Base-by-base conservation (phyloP, 2,797 vertebrate species). In the Chrosomus eos region DNA sequence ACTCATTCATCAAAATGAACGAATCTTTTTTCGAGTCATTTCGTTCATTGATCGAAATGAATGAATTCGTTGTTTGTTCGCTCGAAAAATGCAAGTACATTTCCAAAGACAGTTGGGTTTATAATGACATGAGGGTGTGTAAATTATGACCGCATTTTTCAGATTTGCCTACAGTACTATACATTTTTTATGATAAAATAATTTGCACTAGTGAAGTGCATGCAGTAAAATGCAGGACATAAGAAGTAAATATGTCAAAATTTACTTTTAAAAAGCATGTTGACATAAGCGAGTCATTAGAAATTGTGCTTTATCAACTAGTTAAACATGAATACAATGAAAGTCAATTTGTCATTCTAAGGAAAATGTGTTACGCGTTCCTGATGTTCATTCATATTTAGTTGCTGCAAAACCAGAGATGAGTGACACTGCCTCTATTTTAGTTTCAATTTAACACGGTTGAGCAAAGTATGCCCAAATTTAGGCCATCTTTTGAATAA, bases 381-480 rank as follows among this genome's bases (percentile, higher is more conserved):
- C 28, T 67, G 21, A 67, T 68, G 78, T 38, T 68, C 16, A 77
- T 11, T 68, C 9, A 77, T 11, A 33, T 28, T 33, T 3, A 53
- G 5, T 38, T 19, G 5, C 1, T n/a, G 9, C 33, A 68, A 68
- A 68, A 68, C 23, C 45, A 53, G 19, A 28, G n/a, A 58, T 40
- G 38, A 45, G 5, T 28, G n/a, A 40, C 9, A n/a, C 33, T 5
- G 4, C 13, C 7, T 43, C 28, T 72, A n/a, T n/a, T 82, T 55
- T 38, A 45, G 16, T 82, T 66, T 85, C 26, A 80, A 73, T 82
- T 84, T 58, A 81, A 84, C 80, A 48, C 21, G 3, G 23, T 23
- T 82, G n/a, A 33, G 5, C 13, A 64, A 43, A 36, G 26, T 33
- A 43, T 86, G 36, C 21, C 58, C 31, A 26, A 55, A 85, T 64